phyloP scores from a whole-genome alignment of 2,888 invertebrate genomes.

The Drosophila gaucha region DNA sequence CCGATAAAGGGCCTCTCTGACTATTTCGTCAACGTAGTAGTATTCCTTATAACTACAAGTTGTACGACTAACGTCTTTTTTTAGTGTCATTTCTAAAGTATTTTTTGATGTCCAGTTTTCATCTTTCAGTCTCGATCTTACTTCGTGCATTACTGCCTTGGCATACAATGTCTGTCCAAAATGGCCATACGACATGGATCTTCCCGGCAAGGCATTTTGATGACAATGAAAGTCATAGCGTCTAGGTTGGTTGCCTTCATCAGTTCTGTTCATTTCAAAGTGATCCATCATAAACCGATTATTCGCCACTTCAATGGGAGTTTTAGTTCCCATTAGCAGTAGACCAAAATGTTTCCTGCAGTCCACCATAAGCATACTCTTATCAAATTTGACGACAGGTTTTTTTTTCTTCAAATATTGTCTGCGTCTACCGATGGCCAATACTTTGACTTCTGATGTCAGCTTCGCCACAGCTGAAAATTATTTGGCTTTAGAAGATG shows the following conservation, averaged over 20 bases:
- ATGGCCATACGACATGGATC: background rate
- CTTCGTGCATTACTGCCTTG: background rate
- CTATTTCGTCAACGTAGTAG: background rate
- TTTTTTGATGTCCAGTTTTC: constrained; percentile 16
- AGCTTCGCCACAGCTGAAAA: too few species aligned
- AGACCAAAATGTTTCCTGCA: background rate
- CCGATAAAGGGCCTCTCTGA: background rate
- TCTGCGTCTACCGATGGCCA: background rate
- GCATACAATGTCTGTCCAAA: background rate
- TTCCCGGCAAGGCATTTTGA: too few species aligned
- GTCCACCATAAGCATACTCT: background rate
- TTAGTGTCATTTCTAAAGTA: background rate
- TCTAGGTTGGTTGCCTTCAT: background rate
- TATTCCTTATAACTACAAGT: background rate
- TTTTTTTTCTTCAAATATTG: background rate
- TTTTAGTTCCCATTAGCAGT: background rate
- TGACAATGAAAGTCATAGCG: background rate
- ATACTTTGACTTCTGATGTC: background rate
- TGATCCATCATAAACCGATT: background rate
- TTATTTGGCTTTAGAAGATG: background rate
- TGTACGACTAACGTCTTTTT: background rate
- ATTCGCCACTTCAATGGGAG: background rate
- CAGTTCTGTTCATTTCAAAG: background rate
- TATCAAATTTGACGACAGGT: background rate
- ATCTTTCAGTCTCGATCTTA: background rate